A percentile compares a stretch with the other conserved stretches of the same genome.
Conservation (phyloP, 2,888 invertebrate species). For the Acleris sparsana region DNA sequence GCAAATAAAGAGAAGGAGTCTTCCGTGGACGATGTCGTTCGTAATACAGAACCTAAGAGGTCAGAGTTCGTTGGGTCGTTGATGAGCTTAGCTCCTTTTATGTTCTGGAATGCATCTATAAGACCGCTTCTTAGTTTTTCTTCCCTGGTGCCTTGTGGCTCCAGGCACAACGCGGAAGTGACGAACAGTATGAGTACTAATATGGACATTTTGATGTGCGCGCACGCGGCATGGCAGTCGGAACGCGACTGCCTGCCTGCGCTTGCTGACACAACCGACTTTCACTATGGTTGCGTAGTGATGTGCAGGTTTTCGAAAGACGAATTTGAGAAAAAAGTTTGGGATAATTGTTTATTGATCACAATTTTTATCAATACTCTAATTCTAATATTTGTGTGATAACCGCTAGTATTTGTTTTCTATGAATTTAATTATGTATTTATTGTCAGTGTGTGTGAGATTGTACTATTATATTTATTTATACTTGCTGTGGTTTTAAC, state of each 20-base stretch:
- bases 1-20: conserved; percentile 69
- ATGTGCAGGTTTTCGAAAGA: background rate
- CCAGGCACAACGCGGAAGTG: conserved; percentile 54
- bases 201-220: conserved; percentile 49
- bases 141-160: conserved; percentile 65
- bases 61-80: conserved; percentile 65
- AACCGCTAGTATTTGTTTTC: no score
- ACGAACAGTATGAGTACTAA: conserved; percentile 61
- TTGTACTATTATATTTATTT: no score
- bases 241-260: conserved; percentile 58
- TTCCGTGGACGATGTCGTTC: conserved; percentile 54
- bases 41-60: conserved; percentile 63
- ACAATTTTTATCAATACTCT: no score
- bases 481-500: no score
- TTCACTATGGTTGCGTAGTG: conserved; percentile 57
- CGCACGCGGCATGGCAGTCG: conserved; percentile 75
- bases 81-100: conserved; percentile 72
- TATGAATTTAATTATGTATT: no score
- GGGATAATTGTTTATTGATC: no score
- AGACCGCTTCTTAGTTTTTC: conserved; percentile 72
- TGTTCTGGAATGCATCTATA: conserved; percentile 77
- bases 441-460: no score
- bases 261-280: conserved; percentile 78
- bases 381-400: no score
- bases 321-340: background rate